Base-by-base conservation (phyloP, 2,888 invertebrate genomes). In the Bembecia ichneumoniformis region DNA sequence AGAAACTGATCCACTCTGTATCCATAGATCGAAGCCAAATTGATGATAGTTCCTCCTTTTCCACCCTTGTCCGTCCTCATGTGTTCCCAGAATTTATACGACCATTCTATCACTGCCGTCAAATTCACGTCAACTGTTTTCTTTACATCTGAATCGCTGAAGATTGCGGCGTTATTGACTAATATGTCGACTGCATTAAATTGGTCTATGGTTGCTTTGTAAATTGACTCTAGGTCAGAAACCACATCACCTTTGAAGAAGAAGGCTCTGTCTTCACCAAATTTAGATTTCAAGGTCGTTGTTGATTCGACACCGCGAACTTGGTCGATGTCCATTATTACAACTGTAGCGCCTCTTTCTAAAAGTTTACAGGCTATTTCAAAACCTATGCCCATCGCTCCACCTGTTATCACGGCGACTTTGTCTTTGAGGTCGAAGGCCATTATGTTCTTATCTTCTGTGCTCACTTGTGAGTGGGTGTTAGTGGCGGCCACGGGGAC, bases 11-110 rank as follows among this genome's bases (percentile, higher is more conserved):
- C 64, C 0, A 86, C 71, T 53, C 74, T 68, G 35, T 87, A 75
- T 0, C 90, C 90, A 51, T 88, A 82, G 11, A 89, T 82, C 1
- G 91, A 91, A 1, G 90, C 77, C 36, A 89, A 77, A 64, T 91
- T 91, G 15, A 91, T 74, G 46, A 91, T 77, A 7, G 79, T 74
- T 7, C 90, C 90, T 3, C 90, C 90, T 43, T 68, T 58, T 3
- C 84, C 86, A 1, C 81, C 77, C 16, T 74, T 74, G 55, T 82
- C 72, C 48, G 69, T 74, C 16, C 84, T 71, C 82, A 89, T 80
- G 65, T 82, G 74, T 53, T 88, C 71, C 52, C 89, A 66, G n/a
- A 77, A 89, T 17, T 88, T 64, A 20, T 81, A 59, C 1, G 74
- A 76, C n/a, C 83, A 52, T 13, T 45, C 49, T 16, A 52, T 49